phyloP scores from a whole-genome alignment of 2,888 invertebrate genomes.

The Criorhina ranunculi region DNA sequence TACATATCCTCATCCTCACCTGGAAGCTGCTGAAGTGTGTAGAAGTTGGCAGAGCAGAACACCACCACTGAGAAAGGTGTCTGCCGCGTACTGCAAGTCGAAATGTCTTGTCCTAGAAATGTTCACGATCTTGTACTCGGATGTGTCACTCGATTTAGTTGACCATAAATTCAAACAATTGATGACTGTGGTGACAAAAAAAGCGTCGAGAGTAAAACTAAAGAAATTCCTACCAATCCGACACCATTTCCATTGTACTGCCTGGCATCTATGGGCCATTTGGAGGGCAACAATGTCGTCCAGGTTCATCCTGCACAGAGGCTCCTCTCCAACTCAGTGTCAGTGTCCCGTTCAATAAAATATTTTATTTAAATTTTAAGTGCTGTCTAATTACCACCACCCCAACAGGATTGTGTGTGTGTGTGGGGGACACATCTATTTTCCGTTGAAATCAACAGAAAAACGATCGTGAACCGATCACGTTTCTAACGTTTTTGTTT shows the following conservation, averaged over 20 bases:
- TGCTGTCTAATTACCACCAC: constrained; percentile 72
- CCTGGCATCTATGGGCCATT: constrained; percentile 58
- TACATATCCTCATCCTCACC: constrained; percentile 68
- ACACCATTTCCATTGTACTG: constrained; percentile 66
- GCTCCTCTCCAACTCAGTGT: too few relatives aligned
- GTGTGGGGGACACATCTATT: constrained; percentile 36
- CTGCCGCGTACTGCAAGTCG: constrained; percentile 28
- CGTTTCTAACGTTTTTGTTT: constrained; percentile 60
- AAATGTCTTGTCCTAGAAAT: constrained; percentile 78
- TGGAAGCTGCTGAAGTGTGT: constrained; percentile 35
- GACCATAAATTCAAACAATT: constrained; percentile 78
- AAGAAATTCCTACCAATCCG: constrained; percentile 59
- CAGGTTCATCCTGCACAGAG: constrained; percentile 57
- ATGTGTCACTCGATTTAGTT: constrained; percentile 77
- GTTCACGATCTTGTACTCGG: constrained; percentile 78
- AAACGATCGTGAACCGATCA: constrained; percentile 71
- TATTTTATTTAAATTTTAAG: constrained; percentile 76
- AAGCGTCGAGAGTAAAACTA: constrained; percentile 55
- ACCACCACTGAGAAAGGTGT: constrained; percentile 57
- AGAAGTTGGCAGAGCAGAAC: constrained; percentile 53
- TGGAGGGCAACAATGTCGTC: constrained; percentile 60
- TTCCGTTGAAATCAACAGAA: constrained; percentile 60
- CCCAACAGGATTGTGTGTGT: constrained; percentile 41
- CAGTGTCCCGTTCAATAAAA: constrained; percentile 49
- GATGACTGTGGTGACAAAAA: constrained; percentile 77